These are phyloP conservation scores for Hyperopisus bebe DNA, from an alignment of 2,113 vertebrate species.

Conservation along the genomic window DNA sequence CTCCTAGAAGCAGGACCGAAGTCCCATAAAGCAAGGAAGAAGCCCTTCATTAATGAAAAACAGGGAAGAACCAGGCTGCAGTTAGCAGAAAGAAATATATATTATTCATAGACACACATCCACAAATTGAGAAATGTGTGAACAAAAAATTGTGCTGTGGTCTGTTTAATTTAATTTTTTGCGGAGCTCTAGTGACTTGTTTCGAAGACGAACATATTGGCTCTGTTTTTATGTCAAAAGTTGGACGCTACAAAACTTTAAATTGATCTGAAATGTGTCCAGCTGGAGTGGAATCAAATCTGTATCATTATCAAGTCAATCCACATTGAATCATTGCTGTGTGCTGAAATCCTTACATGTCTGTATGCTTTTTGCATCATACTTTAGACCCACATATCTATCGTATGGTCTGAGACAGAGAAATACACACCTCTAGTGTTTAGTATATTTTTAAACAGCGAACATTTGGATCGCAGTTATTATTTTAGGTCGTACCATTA, in stretches of 20 bases:
- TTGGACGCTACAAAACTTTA: background rate
- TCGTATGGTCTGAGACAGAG: background rate
- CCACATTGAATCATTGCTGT: background rate
- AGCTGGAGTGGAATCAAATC: background rate
- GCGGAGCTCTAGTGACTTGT: background rate
- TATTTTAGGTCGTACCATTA: background rate
- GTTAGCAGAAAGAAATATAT: too few relatives aligned
- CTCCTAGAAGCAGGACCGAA: too few relatives aligned
- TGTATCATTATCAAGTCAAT: background rate
- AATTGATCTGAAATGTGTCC: background rate
- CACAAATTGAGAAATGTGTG: background rate
- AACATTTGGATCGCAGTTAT: background rate
- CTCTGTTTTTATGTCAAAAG: background rate
- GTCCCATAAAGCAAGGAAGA: too few relatives aligned
- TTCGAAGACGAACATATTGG: background rate
- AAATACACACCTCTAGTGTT: background rate
- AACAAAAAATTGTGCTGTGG: background rate
- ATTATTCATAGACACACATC: background rate
- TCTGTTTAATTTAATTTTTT: too few relatives aligned
- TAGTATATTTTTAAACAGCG: background rate
- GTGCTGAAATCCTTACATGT: background rate
- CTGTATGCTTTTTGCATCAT: background rate
- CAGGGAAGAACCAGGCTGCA: too few relatives aligned
- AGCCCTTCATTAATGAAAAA: too few relatives aligned
- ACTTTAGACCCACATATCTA: background rate